Evolutionary conservation across 2,113 vertebrate genomes (phyloP).

Genomic region (Ramphastos sulfuratus): DNA sequence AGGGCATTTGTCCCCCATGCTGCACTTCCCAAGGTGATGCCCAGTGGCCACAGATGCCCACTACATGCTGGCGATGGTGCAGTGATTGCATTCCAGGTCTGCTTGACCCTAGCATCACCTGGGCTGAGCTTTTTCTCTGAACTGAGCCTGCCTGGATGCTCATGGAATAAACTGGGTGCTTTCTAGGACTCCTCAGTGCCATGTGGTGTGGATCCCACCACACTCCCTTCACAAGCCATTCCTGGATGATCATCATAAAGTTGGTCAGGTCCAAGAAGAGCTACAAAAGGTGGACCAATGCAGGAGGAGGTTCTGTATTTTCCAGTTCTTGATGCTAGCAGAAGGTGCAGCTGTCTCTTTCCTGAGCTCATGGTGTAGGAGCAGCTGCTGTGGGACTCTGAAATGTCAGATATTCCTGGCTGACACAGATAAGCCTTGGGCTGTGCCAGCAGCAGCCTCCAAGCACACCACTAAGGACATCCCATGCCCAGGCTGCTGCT

Average conservation of each 20-base stretch:
- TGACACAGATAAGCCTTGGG: conserved; percentile 4
- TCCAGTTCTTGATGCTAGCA: neutral
- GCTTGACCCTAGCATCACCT: neutral
- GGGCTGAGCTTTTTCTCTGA: neutral
- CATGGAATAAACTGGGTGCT: neutral
- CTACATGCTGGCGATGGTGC: neutral
- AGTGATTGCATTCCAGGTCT: neutral
- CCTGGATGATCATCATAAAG: neutral
- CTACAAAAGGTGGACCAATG: neutral
- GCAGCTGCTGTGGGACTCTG: neutral
- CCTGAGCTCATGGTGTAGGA: neutral
- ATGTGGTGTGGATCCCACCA: neutral
- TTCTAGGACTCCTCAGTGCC: neutral
- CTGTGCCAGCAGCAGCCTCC: conserved; percentile 10
- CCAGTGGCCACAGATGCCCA: neutral
- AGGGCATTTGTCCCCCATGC: no score
- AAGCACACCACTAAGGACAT: neutral
- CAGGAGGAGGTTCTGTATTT: neutral
- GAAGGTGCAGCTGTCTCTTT: neutral
- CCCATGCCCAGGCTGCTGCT: neutral
- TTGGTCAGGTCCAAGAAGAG: neutral
- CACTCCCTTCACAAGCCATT: neutral
- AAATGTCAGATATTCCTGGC: conserved; percentile 4
- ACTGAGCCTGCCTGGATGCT: neutral
- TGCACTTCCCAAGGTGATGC: neutral